phyloP scores from a whole-genome alignment of 2,113 vertebrate species.

The Aptenodytes patagonicus region DNA sequence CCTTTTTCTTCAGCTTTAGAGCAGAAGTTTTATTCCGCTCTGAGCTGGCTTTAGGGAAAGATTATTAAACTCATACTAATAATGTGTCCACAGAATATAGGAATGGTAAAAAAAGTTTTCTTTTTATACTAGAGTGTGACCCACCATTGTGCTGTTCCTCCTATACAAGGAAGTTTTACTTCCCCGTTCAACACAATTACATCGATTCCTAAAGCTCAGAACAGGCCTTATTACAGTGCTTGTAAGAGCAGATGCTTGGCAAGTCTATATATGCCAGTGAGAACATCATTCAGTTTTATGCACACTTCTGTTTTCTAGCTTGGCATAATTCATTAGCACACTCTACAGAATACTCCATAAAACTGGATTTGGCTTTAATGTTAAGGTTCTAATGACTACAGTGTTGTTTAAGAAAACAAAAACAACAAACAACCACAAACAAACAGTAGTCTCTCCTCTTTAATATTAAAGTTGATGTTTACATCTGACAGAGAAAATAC shows the following conservation, averaged over 20 bases:
- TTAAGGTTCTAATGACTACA: slow-evolving; percentile 56
- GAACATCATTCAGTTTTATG: slow-evolving; percentile 79
- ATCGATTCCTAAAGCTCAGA: slow-evolving; percentile 10
- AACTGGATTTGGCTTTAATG: slow-evolving; percentile 69
- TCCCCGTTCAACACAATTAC: neutral
- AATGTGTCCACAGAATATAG: neutral
- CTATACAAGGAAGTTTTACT: neutral
- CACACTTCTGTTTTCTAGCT: slow-evolving; percentile 72
- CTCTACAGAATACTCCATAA: slow-evolving; percentile 73
- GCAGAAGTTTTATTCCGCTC: neutral
- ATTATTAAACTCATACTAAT: neutral
- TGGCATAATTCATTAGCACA: slow-evolving; percentile 77
- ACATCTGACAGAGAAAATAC: neutral
- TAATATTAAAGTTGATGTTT: neutral
- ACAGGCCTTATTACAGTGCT: neutral
- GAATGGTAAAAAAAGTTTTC: neutral
- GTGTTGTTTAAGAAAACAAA: slow-evolving; percentile 46
- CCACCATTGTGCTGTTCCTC: neutral
- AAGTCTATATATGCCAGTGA: slow-evolving; percentile 72
- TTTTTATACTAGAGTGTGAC: neutral
- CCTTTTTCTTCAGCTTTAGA: neutral
- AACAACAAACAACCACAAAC: neutral
- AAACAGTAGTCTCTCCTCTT: neutral
- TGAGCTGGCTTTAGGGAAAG: neutral
- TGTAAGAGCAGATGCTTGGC: slow-evolving; percentile 65